Base-by-base conservation (phyloP, 2,888 invertebrate species). In the Xestia rhomboidea region DNA sequence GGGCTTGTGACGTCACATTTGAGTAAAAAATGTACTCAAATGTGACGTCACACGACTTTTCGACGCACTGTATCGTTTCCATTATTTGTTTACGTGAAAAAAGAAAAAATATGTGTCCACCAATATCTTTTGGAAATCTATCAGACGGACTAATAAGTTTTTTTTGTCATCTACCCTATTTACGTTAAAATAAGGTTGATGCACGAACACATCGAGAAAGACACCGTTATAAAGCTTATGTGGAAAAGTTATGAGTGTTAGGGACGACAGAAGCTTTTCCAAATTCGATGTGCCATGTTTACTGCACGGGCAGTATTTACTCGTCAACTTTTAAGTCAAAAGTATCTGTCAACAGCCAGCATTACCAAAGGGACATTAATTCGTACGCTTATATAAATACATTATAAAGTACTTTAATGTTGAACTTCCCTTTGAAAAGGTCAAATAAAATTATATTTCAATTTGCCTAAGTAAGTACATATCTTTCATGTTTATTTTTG, bases 401-500 rank as follows among this genome's bases (percentile, higher is more conserved):
- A 62, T 82, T 46, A 80, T 62, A 27, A 76, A 27, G 34, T 46
- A 63, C 63, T 64, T 70, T 70, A 62, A 69, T 49, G n/a, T 82
- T 60, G 51, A 80, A 70, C 8, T 76, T 81, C 21, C 30, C 41
- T 81, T 68, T 63, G 67, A 70, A 62, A 70, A 63, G 67, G 24
- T 62, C 62, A 70, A 82, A 77, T 70, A 27, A 69, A 82, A 69
- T 82, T 70, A 70, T 49, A 63, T 70, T 82, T 67, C 77, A 81
- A 82, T 81, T 81, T 77, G n/a, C 54, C 34, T 68, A 68, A 71
- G 70, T 77, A 82, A 77, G 70, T 60, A 69, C 34, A 63, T 34
- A 57, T 82, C 62, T 81, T 77, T 81, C 69, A 68, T 70, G 67
- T 77, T 81, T 81, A 77, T 82, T 82, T 77, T 41, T 70, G 82